phyloP scores from a whole-genome alignment of 2,113 vertebrate species.

The Brachyhypopomus occidentalis region DNA sequence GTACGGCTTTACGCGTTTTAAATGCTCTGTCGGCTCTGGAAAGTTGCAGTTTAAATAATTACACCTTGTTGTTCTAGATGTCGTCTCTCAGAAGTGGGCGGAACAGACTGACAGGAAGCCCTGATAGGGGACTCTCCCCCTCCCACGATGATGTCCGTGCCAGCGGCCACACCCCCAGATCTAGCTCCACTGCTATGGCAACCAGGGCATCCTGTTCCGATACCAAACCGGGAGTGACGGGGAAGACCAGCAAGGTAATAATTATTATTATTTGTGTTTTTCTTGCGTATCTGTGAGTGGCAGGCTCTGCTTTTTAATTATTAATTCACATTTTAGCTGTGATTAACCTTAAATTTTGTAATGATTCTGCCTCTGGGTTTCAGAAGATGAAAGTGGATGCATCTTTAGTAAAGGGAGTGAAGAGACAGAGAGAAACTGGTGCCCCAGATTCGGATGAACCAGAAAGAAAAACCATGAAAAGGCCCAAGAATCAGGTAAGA shows the following conservation, averaged over 20 bases:
- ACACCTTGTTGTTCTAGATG: slow-evolving; percentile 70
- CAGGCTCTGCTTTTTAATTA: neutral
- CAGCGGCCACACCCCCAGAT: slow-evolving; percentile 83
- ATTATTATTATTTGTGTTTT: neutral
- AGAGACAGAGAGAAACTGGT: slow-evolving; percentile 87
- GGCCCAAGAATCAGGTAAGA: slow-evolving; percentile 91
- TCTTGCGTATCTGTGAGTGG: neutral
- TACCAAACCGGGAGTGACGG: slow-evolving; percentile 85
- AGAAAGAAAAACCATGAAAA: slow-evolving; percentile 85
- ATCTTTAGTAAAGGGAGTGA: slow-evolving; percentile 86
- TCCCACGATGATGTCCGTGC: slow-evolving; percentile 86
- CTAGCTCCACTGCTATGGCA: slow-evolving; percentile 64
- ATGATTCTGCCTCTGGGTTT: neutral
- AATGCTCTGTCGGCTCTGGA: neutral
- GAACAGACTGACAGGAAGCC: slow-evolving; percentile 90
- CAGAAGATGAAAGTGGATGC: slow-evolving; percentile 82
- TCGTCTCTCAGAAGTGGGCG: slow-evolving; percentile 96
- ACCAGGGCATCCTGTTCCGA: slow-evolving; percentile 91
- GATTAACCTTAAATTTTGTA: neutral
- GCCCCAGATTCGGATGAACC: slow-evolving; percentile 84
- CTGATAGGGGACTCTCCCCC: slow-evolving; percentile 83
- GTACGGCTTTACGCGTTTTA: slow-evolving; percentile 35
- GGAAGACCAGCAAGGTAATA: slow-evolving; percentile 86
- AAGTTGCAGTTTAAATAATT: slow-evolving; percentile 11
- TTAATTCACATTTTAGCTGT: neutral